Evolutionary conservation across 2,888 invertebrate genomes (phyloP).

Genomic region (Epirrhoe tristata): DNA sequence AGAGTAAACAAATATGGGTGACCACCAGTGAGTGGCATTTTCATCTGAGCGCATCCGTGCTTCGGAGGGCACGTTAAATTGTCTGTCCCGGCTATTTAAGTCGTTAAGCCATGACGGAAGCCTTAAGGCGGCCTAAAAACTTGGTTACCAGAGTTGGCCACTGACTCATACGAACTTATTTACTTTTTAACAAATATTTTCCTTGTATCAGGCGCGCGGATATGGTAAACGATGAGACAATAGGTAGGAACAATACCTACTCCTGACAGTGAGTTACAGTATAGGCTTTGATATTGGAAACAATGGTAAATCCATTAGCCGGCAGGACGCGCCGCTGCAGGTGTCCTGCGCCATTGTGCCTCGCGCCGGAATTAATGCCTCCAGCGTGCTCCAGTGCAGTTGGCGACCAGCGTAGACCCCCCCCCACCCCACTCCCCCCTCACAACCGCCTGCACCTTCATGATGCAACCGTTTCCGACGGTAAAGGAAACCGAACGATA

Average conservation of each 20-base stretch:
- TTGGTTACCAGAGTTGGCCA: too few species aligned
- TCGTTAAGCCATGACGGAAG: too few species aligned
- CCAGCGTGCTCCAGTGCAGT: slow-evolving; percentile 17
- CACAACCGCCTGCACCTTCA: background rate
- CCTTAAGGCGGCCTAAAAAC: too few species aligned
- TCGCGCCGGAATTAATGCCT: background rate
- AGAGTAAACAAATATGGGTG: background rate
- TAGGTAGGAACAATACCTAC: background rate
- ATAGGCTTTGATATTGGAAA: background rate
- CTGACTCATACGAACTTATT: too few species aligned
- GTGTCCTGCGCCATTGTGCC: slow-evolving; percentile 19
- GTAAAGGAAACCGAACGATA: slow-evolving; percentile 15
- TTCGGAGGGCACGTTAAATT: too few species aligned
- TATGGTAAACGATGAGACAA: background rate
- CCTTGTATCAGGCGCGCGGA: background rate
- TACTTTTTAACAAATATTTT: too few species aligned
- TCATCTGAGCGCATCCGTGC: too few species aligned
- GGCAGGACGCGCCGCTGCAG: slow-evolving; percentile 11
- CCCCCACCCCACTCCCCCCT: slow-evolving; percentile 9
- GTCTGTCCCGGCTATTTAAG: too few species aligned
- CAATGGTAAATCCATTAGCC: slow-evolving; percentile 3
- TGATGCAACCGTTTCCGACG: slow-evolving; percentile 14
- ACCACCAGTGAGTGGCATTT: too few species aligned
- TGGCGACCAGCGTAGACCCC: slow-evolving; percentile 15
- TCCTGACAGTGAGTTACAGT: slow-evolving; percentile 1